Evolutionary conservation across 1,140 invertebrate species (phyloP).

Genomic region (Callitettix versicolor): DNA sequence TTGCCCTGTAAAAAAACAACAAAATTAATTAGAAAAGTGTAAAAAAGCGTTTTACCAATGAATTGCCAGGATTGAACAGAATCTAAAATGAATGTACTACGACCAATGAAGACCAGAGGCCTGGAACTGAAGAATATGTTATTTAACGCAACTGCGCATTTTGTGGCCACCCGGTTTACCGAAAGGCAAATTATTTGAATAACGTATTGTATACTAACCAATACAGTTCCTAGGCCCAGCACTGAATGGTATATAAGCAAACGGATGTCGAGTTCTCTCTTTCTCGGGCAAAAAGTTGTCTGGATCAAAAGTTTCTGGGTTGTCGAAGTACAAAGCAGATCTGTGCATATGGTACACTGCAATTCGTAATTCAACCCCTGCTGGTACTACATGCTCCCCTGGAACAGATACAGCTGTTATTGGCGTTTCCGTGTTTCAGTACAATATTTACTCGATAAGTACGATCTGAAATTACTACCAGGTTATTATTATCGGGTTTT

Average conservation of each 20-base stretch:
- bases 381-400: conserved; percentile 28
- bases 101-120: too few relatives aligned
- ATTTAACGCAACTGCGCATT: too few relatives aligned
- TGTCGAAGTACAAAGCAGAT: conserved; percentile 33
- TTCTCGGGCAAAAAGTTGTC: conserved; percentile 39
- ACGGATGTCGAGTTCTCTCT: conserved; percentile 32
- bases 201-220: conserved; percentile 35
- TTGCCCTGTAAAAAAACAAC: conserved; percentile 33
- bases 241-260: conserved; percentile 44
- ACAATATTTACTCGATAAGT: too few relatives aligned
- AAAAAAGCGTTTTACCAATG: too few relatives aligned
- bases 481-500: too few relatives aligned
- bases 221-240: conserved; percentile 47
- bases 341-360: conserved; percentile 39
- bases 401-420: neutral
- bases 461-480: too few relatives aligned
- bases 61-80: too few relatives aligned
- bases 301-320: conserved; percentile 39
- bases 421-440: too few relatives aligned
- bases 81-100: too few relatives aligned
- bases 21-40: neutral
- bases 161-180: too few relatives aligned
- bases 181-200: too few relatives aligned
- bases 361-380: conserved; percentile 24
- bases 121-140: too few relatives aligned